Evolutionary conservation across 2,797 vertebrate genomes (phyloP).

Genomic region (Enteromius treurensis): DNA sequence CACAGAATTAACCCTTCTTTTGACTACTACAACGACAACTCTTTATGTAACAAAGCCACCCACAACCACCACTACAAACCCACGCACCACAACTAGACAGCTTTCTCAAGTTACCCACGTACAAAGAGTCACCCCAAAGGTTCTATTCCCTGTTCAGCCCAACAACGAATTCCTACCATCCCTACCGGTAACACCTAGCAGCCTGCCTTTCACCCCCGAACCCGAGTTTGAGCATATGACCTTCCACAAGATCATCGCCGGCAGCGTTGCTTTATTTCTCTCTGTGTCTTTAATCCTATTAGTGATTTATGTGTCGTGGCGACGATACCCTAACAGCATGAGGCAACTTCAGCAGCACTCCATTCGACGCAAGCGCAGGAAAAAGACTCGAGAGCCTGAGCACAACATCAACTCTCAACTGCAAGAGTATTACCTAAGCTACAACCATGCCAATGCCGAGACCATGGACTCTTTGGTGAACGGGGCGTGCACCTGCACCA

Average conservation of each 20-base stretch:
- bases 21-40: constrained; percentile 68
- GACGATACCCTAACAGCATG: constrained; percentile 94
- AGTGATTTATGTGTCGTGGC: constrained; percentile 97
- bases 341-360: constrained; percentile 93
- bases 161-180: constrained; percentile 64
- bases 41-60: constrained; percentile 70
- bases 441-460: constrained; percentile 94
- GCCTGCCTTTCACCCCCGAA: constrained; percentile 77
- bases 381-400: constrained; percentile 87
- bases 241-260: constrained; percentile 96
- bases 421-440: constrained; percentile 98
- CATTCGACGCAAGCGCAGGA: constrained; percentile 91
- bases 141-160: constrained; percentile 71
- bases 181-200: constrained; percentile 67
- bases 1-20: constrained; percentile 64
- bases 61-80: constrained; percentile 65
- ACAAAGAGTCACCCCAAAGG: constrained; percentile 74
- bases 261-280: constrained; percentile 94
- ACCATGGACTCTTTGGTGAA: constrained; percentile 92
- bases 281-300: constrained; percentile 94
- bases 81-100: constrained; percentile 75
- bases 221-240: constrained; percentile 92
- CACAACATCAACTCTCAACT: constrained; percentile 93
- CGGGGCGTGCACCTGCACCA: constrained; percentile 94
- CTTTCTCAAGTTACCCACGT: constrained; percentile 75